Conservation (phyloP, 53 echinoderm and acorn worm genomes). For the Antedon mediterranea region DNA sequence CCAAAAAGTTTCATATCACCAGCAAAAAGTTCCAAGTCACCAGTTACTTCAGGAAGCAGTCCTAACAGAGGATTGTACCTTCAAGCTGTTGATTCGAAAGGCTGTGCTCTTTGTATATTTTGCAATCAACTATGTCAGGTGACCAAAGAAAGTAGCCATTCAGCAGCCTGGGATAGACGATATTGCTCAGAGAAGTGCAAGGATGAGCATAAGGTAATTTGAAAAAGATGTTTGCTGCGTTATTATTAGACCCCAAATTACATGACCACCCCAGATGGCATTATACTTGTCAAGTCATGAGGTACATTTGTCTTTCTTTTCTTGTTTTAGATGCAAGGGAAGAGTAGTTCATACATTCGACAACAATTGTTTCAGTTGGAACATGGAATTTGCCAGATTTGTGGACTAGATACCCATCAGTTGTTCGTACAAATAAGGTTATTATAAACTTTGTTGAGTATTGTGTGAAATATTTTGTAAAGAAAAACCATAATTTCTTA, state of each 20-base stretch:
- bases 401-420: conserved; percentile 47
- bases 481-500: no score
- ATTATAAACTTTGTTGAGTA: no score
- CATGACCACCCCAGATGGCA: no score
- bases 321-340: conserved; percentile 22
- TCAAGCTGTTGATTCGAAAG: conserved; percentile 43
- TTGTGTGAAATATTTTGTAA: no score
- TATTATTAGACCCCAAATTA: no score
- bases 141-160: conserved; percentile 9
- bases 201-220: conserved; percentile 31
- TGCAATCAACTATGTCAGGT: conserved; percentile 25
- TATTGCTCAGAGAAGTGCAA: conserved; percentile 67
- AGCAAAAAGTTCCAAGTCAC: background rate
- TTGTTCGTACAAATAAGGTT: conserved; percentile 40
- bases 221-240: no score
- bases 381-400: conserved; percentile 56
- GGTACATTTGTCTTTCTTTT: background rate
- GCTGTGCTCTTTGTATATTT: conserved; percentile 52
- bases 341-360: conserved; percentile 38
- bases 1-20: background rate
- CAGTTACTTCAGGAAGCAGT: background rate
- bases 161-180: conserved; percentile 57
- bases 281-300: no score
- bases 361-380: conserved; percentile 47
- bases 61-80: background rate